These are phyloP conservation scores for Lates japonicus DNA, from an alignment of 2,797 vertebrate species.

Conservation along the genomic window DNA sequence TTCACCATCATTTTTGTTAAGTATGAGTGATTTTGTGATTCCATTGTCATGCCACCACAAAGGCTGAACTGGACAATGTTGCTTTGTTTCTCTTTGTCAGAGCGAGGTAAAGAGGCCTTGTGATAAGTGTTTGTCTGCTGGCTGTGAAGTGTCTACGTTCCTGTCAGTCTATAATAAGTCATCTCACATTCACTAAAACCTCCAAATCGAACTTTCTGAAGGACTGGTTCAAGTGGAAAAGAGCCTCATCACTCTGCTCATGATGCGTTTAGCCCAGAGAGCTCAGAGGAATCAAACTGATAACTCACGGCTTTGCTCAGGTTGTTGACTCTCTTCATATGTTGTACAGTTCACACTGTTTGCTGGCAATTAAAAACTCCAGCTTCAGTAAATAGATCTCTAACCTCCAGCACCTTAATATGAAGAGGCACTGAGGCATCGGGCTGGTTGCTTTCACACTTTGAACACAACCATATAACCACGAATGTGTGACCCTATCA, in stretches of 20 bases:
- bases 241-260: slow-evolving; percentile 26
- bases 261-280: slow-evolving; percentile 39
- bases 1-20: background rate
- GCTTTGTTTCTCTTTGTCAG: slow-evolving; percentile 36
- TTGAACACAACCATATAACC: background rate
- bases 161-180: slow-evolving; percentile 50
- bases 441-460: slow-evolving; percentile 27
- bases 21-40: slow-evolving; percentile 15
- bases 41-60: slow-evolving; percentile 14
- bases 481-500: slow-evolving; percentile 9
- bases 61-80: slow-evolving; percentile 12
- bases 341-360: slow-evolving; percentile 7
- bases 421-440: slow-evolving; percentile 27
- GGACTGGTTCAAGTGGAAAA: slow-evolving; percentile 41
- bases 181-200: slow-evolving; percentile 55
- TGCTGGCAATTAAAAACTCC: slow-evolving; percentile 35
- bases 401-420: slow-evolving; percentile 55
- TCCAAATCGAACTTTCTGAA: slow-evolving; percentile 61
- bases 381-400: slow-evolving; percentile 57
- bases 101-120: slow-evolving; percentile 55
- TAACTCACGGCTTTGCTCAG: slow-evolving; percentile 14
- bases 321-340: slow-evolving; percentile 54
- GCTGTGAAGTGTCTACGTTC: slow-evolving; percentile 51
- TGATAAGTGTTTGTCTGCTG: slow-evolving; percentile 67
- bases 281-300: slow-evolving; percentile 29